Evolutionary conservation across 2,888 invertebrate genomes (phyloP).

Genomic region (Terebella lapidaria): DNA sequence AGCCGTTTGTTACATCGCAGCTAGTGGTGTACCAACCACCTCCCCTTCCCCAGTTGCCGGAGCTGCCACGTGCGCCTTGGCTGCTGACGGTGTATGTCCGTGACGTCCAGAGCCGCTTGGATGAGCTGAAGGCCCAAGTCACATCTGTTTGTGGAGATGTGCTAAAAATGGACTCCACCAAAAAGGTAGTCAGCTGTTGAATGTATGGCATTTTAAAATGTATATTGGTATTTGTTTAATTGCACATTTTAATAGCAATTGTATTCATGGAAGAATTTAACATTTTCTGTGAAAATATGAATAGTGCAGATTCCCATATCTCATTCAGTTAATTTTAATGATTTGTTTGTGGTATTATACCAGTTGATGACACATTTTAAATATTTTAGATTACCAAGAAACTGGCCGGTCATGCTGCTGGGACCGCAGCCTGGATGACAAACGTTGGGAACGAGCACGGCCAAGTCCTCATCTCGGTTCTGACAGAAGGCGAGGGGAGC

Average conservation of each 20-base stretch:
- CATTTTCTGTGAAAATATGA: no score
- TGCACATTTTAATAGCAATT: no score
- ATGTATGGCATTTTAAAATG: no score
- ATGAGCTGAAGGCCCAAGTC: slow-evolving; percentile 27
- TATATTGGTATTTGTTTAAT: no score
- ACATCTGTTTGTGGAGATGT: slow-evolving; percentile 28
- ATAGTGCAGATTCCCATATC: no score
- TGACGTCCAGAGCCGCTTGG: slow-evolving; percentile 24
- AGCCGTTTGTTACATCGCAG: not conserved
- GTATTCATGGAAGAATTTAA: no score
- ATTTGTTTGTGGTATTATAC: no score
- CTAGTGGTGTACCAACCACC: no score
- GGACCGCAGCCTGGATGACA: slow-evolving; percentile 28
- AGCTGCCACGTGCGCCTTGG: slow-evolving; percentile 25
- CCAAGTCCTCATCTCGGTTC: slow-evolving; percentile 25
- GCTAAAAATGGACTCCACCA: slow-evolving; percentile 32
- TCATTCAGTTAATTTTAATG: not conserved
- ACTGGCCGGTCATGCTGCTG: slow-evolving; percentile 8
- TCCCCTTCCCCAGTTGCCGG: no score
- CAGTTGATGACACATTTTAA: no score
- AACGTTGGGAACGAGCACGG: slow-evolving; percentile 29
- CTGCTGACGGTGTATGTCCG: slow-evolving; percentile 23
- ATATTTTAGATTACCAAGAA: no score
- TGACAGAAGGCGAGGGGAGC: slow-evolving; percentile 24
- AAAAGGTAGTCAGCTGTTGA: slow-evolving; percentile 15